phyloP scores from a whole-genome alignment of 1,140 invertebrate genomes.

The Cotesia vestalis region DNA sequence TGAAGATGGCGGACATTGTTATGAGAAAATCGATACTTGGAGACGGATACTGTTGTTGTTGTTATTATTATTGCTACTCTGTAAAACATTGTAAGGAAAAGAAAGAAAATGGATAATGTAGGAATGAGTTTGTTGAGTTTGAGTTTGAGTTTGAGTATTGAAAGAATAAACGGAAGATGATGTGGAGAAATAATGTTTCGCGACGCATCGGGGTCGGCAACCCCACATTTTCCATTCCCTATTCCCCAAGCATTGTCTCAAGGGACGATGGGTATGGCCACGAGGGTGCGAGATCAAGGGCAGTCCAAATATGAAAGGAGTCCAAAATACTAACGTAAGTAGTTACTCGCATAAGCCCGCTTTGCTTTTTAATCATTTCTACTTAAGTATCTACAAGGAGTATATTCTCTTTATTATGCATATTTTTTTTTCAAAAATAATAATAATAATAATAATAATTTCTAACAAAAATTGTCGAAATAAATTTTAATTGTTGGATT shows the following conservation, averaged over 20 bases:
- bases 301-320: constrained; percentile 26
- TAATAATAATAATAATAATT: too few relatives aligned
- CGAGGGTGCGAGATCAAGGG: constrained; percentile 34
- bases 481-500: too few relatives aligned
- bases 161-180: not conserved
- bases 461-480: too few relatives aligned
- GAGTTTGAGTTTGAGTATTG: not conserved
- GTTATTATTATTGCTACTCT: too few relatives aligned
- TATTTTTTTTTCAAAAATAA: not conserved
- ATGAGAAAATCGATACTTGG: too few relatives aligned
- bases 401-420: not conserved
- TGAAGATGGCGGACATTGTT: too few relatives aligned
- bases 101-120: not conserved
- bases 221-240: constrained; percentile 26
- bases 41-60: too few relatives aligned
- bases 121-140: not conserved
- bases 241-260: constrained; percentile 31
- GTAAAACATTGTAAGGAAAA: not conserved
- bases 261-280: constrained; percentile 32
- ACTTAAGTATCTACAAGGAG: not conserved
- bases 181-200: constrained; percentile 10
- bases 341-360: constrained; percentile 31
- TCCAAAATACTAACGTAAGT: constrained; percentile 33
- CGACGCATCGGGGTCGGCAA: constrained; percentile 31
- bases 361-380: constrained; percentile 11